phyloP scores from a whole-genome alignment of 2,888 invertebrate species.

The Pedicia rivosa region DNA sequence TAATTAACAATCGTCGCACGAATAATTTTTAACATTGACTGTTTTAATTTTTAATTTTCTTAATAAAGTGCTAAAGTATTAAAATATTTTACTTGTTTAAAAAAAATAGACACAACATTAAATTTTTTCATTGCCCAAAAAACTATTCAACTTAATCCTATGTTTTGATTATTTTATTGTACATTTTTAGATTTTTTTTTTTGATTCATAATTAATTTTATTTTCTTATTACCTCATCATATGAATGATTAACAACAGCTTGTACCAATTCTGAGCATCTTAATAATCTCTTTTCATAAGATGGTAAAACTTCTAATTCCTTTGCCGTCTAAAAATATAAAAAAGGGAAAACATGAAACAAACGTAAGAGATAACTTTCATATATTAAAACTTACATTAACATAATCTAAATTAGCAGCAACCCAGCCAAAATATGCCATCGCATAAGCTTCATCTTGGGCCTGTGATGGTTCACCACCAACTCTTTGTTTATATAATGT shows the following conservation, averaged over 20 bases:
- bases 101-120: no score
- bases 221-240: constrained; percentile 18
- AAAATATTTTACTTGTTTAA: no score
- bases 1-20: constrained; percentile 16
- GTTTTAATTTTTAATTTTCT: no score
- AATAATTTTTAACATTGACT: constrained; percentile 9
- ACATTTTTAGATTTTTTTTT: no score
- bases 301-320: constrained; percentile 22
- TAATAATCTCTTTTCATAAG: constrained; percentile 30
- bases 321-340: constrained; percentile 23
- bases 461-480: constrained; percentile 32
- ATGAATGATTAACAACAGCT: constrained; percentile 23
- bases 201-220: no score
- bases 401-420: constrained; percentile 58
- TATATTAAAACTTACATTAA: constrained; percentile 36
- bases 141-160: no score
- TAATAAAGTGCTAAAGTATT: no score
- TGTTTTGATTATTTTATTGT: no score
- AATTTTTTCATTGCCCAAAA: no score
- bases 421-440: constrained; percentile 71
- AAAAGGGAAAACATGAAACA: constrained; percentile 4
- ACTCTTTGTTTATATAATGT: constrained; percentile 37
- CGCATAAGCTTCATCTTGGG: constrained; percentile 51
- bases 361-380: neutral
- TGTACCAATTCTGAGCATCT: constrained; percentile 33